phyloP scores from a whole-genome alignment of 2,797 vertebrate genomes.

The Dallia pectoralis region DNA sequence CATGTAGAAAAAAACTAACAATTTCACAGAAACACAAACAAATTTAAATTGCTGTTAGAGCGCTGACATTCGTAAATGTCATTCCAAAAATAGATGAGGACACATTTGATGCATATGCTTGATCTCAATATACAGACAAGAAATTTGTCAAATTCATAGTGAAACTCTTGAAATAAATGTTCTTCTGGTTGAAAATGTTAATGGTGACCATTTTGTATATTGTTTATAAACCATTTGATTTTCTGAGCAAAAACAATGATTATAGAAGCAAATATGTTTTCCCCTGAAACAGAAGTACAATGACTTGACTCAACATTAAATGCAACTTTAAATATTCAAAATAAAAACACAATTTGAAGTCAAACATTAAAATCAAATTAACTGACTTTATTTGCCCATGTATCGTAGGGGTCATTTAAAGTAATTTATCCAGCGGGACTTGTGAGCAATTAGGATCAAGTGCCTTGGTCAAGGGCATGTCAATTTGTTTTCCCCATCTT shows the following conservation, averaged over 20 bases:
- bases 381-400: too few species aligned
- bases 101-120: conserved; percentile 6
- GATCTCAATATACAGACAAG: background rate
- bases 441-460: too few species aligned
- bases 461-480: too few species aligned
- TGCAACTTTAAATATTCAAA: conserved; percentile 12
- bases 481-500: too few species aligned
- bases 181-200: background rate
- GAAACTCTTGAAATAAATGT: background rate
- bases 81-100: conserved; percentile 18
- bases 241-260: background rate
- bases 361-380: too few species aligned
- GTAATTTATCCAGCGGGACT: too few species aligned
- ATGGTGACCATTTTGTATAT: background rate
- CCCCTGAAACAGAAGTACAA: conserved; percentile 26
- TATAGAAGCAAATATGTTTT: background rate
- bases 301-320: conserved; percentile 11
- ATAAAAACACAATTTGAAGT: too few species aligned
- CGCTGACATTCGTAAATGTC: background rate
- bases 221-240: background rate
- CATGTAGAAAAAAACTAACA: conserved; percentile 39
- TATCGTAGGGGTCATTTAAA: too few species aligned
- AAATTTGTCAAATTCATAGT: background rate
- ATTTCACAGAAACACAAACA: conserved; percentile 31
- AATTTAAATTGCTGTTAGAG: background rate